These are phyloP conservation scores for Lepidurus arcticus DNA, from an alignment of 1,140 invertebrate species.

Conservation along the genomic window DNA sequence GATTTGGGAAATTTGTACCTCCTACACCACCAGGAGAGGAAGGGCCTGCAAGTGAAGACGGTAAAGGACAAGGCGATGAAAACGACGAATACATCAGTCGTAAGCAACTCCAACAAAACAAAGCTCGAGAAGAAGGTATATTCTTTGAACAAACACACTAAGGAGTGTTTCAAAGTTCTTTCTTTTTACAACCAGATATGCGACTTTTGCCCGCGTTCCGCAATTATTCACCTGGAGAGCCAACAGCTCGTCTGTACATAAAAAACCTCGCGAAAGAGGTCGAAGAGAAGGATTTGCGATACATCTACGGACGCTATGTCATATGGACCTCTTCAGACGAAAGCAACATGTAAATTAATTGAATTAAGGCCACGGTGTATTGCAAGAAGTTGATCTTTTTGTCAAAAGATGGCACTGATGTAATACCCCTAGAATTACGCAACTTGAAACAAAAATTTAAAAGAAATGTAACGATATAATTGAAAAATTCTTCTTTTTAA, in stretches of 20 bases:
- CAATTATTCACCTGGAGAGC: slow-evolving; percentile 74
- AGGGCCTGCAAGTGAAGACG: slow-evolving; percentile 40
- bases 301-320: slow-evolving; percentile 69
- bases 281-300: slow-evolving; percentile 64
- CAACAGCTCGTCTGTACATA: slow-evolving; percentile 78
- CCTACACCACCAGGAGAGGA: slow-evolving; percentile 41
- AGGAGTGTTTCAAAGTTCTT: slow-evolving; percentile 24
- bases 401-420: no score
- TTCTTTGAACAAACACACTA: no score
- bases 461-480: not conserved
- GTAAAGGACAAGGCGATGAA: slow-evolving; percentile 41
- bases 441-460: not conserved
- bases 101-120: slow-evolving; percentile 61
- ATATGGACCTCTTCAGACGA: slow-evolving; percentile 48
- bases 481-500: not conserved
- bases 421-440: slow-evolving; percentile 8
- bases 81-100: slow-evolving; percentile 55
- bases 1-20: slow-evolving; percentile 50
- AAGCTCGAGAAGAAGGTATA: slow-evolving; percentile 56
- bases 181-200: slow-evolving; percentile 55
- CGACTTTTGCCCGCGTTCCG: slow-evolving; percentile 73
- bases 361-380: no score
- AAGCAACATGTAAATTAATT: slow-evolving; percentile 48
- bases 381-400: no score
- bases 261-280: slow-evolving; percentile 86